These are phyloP conservation scores for Cryptomyrus ogoouensis DNA, from an alignment of 2,113 vertebrate genomes.

Conservation along the genomic window DNA sequence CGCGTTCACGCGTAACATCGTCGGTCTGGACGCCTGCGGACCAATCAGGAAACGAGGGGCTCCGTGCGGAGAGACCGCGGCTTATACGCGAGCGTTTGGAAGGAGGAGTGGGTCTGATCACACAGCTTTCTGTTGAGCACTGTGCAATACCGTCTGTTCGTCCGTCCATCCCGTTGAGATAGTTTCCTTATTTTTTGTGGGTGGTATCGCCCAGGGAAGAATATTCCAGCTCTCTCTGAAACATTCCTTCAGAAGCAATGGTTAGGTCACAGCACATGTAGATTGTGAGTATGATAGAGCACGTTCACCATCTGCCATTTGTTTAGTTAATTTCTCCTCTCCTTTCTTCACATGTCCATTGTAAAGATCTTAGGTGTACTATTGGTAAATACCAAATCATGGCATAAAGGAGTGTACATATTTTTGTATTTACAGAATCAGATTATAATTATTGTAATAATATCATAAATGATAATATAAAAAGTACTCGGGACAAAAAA, in stretches of 20 bases:
- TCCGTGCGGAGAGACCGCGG: slow-evolving; percentile 45
- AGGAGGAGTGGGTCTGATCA: slow-evolving; percentile 58
- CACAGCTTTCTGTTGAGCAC: slow-evolving; percentile 89
- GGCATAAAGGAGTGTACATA: slow-evolving; percentile 52
- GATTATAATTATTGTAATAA: slow-evolving; percentile 21
- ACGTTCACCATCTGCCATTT: slow-evolving; percentile 35
- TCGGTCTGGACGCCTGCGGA: slow-evolving; percentile 64
- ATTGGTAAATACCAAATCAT: slow-evolving; percentile 34
- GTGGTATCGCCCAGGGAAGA: slow-evolving; percentile 38
- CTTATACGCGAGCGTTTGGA: slow-evolving; percentile 16
- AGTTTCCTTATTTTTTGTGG: slow-evolving; percentile 30
- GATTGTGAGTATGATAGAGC: slow-evolving; percentile 49
- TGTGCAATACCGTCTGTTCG: slow-evolving; percentile 81
- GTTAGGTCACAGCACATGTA: slow-evolving; percentile 60
- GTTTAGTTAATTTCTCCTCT: slow-evolving; percentile 42
- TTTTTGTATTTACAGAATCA: slow-evolving; percentile 52
- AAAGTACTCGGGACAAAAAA: background rate
- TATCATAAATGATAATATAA: background rate
- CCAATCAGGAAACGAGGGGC: slow-evolving; percentile 70
- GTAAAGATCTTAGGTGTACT: slow-evolving; percentile 53
- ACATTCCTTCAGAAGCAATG: slow-evolving; percentile 40
- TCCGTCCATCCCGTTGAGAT: slow-evolving; percentile 44
- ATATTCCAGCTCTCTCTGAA: slow-evolving; percentile 21
- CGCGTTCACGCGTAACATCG: slow-evolving; percentile 65
- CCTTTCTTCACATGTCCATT: slow-evolving; percentile 54